A percentile compares a stretch with the other conserved stretches of the same genome.
phyloP scores from a whole-genome alignment of 2,113 vertebrate genomes.

The Salvelinus namaycush region DNA sequence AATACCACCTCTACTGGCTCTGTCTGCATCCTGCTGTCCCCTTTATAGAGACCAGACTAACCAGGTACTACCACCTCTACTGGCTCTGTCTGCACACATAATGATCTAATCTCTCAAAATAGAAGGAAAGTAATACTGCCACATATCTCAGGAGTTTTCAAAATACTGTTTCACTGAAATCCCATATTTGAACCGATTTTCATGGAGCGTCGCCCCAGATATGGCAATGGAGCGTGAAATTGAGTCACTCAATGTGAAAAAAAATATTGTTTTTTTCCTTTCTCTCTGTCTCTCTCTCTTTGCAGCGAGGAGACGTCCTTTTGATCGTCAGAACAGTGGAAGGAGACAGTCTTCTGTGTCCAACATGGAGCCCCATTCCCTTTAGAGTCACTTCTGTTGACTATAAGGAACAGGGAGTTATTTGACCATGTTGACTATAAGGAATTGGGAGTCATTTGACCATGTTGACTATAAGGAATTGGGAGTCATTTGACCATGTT shows the following conservation, averaged over 20 bases:
- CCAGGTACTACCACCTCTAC: no score
- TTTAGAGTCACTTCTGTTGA: slow-evolving; percentile 31
- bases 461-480: no score
- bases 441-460: no score
- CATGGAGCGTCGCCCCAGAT: slow-evolving; percentile 78
- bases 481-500: no score
- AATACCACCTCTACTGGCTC: no score
- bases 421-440: no score
- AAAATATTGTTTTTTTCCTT: slow-evolving; percentile 49
- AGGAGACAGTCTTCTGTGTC: background rate
- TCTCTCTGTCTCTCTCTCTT: slow-evolving; percentile 48
- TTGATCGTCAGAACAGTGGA: slow-evolving; percentile 32
- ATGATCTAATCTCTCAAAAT: slow-evolving; percentile 66
- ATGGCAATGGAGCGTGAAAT: slow-evolving; percentile 82
- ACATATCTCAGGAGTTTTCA: slow-evolving; percentile 77
- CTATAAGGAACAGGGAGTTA: no score
- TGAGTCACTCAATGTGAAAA: slow-evolving; percentile 79
- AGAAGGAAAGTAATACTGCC: slow-evolving; percentile 71
- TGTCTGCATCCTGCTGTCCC: no score
- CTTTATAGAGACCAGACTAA: no score
- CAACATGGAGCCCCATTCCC: slow-evolving; percentile 13
- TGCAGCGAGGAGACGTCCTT: slow-evolving; percentile 44
- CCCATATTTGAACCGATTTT: slow-evolving; percentile 79
- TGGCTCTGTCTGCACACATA: slow-evolving; percentile 39
- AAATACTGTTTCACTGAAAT: slow-evolving; percentile 79